Percentiles rank a stretch among this genome's conserved stretches.
These are phyloP conservation scores for Ochlodes sylvanus DNA, from an alignment of 2,888 invertebrate genomes.

Conservation along the genomic window DNA sequence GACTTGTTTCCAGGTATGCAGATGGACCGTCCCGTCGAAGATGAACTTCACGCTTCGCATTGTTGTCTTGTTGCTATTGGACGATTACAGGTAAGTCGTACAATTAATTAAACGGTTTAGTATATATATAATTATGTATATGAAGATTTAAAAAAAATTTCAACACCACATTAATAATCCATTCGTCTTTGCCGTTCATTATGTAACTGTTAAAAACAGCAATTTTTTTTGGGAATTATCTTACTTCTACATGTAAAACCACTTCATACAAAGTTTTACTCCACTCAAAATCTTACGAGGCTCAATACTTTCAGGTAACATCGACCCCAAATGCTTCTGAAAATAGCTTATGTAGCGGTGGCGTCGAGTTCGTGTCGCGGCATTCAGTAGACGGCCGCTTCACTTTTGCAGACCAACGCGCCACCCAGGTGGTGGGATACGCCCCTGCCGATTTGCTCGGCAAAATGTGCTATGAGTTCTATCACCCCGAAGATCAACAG, in stretches of 20 bases:
- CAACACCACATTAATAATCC: no score
- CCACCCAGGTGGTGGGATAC: slow-evolving; percentile 95
- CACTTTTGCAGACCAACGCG: slow-evolving; percentile 99
- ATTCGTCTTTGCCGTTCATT: no score
- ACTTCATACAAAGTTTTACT: no score
- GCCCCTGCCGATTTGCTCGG: slow-evolving; percentile 97
- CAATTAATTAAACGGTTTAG: not conserved
- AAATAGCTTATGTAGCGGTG: slow-evolving; percentile 91
- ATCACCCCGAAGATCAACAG: slow-evolving; percentile 98
- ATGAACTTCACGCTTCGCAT: slow-evolving; percentile 92
- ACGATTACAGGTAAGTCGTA: slow-evolving; percentile 89
- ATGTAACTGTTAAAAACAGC: no score
- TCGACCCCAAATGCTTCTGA: slow-evolving; percentile 97
- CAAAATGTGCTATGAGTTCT: slow-evolving; percentile 98
- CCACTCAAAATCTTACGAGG: no score
- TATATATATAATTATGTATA: no score
- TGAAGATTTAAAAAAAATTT: no score
- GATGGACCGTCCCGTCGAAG: slow-evolving; percentile 92
- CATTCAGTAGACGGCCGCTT: slow-evolving; percentile 99
- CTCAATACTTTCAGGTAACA: slow-evolving; percentile 86
- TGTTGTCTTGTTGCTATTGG: slow-evolving; percentile 99
- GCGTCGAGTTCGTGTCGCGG: slow-evolving; percentile 97
- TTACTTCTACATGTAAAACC: no score
- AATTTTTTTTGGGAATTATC: no score
- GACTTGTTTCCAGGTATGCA: slow-evolving; percentile 94